Evolutionary conservation across 2,888 invertebrate species (phyloP), one percentile per base, ranked within the genome.

Genomic region (Lithosia quadra): DNA sequence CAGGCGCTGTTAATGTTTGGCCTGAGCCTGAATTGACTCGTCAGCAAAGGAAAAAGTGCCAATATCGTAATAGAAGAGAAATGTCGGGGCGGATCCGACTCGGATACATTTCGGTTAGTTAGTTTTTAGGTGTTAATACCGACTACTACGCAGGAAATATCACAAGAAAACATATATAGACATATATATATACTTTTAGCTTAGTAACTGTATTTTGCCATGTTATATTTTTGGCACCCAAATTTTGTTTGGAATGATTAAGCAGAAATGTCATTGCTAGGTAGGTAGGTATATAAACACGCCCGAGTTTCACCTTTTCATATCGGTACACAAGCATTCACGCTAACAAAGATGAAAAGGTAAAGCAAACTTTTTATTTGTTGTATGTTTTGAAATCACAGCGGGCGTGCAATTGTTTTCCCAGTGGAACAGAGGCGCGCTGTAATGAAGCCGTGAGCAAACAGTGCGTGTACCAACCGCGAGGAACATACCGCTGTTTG

Each of bases 371-470:
- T 68, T 71, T 28, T 65, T 64, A 56, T 68, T 57, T 56, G 67
- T 56, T 66, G 13, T 60, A 43, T 60, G 64, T 68, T 64, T 61
- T 43, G 39, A 56, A 59, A 60, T 65, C 55, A 39, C 43, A 43
- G 61, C 43, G 13, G 39, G 49, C 39, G 49, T 28, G 61, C 65
- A 53, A 49, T 67, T 65, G 60, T 73, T 49, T 63, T 39, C 36
- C 21, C 39, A 59, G n/a, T n/a, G n/a, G n/a, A 55, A 55, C 66
- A 43, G 65, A 15, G 64, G 5, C n/a, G 63, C 39, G 64, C 62
- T 65, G 71, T 81, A 79, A 81, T 82, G 77, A 81, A 81, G 74
- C 74, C 65, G 75, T 74, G 73, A 24, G 73, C 73, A 81, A 81
- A 81, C 74, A 75, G 68, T 66, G 72, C 67, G 55, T 43, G 18